Conservation (phyloP, 92 coral and sea anemone genomes). For the Pocillopora grandis region DNA sequence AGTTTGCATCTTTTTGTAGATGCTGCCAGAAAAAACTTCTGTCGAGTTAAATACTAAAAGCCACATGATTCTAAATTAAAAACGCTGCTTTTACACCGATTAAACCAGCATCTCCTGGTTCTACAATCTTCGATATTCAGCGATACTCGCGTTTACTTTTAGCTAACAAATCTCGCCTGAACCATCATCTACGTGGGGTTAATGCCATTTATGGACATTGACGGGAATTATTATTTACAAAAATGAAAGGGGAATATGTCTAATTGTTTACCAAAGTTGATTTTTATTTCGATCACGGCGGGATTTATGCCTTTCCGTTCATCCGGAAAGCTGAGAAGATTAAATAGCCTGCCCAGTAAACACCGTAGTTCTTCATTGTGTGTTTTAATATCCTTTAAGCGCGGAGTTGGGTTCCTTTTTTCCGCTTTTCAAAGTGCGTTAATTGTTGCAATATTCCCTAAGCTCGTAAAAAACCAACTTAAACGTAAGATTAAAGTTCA, state of each 20-base stretch:
- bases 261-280: constrained; percentile 31
- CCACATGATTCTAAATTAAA: neutral
- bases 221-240: constrained; percentile 18
- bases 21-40: neutral
- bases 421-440: constrained; percentile 4
- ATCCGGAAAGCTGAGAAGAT: constrained; percentile 31
- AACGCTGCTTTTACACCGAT: neutral
- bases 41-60: neutral
- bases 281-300: constrained; percentile 27
- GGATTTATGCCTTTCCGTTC: constrained; percentile 10
- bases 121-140: neutral
- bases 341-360: constrained; percentile 11
- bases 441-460: neutral
- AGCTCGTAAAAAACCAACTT: neutral
- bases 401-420: neutral
- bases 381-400: constrained; percentile 7
- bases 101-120: neutral
- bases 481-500: neutral
- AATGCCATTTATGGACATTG: constrained; percentile 8
- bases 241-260: constrained; percentile 2
- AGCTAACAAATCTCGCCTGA: neutral
- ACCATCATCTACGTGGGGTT: neutral
- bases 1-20: neutral
- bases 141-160: neutral
- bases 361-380: neutral